Percentiles rank a stretch among this genome's conserved stretches.
Evolutionary conservation across 2,888 invertebrate species (phyloP).

Genomic region (Epinotia bilunana): DNA sequence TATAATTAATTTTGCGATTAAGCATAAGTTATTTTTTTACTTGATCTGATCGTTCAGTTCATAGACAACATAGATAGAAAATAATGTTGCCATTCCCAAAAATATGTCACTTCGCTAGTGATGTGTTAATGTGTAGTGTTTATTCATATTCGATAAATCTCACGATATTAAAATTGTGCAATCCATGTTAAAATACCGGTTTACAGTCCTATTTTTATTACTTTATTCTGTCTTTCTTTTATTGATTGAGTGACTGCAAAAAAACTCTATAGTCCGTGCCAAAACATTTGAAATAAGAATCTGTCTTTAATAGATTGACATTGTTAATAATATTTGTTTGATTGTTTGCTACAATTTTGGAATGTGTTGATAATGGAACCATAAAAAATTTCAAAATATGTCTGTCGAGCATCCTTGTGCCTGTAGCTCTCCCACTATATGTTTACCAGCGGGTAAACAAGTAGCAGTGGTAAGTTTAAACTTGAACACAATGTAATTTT

Average conservation of each 20-base stretch:
- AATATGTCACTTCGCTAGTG: background rate
- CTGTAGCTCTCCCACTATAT: constrained; percentile 61
- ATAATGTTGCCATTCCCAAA: background rate
- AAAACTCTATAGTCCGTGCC: background rate
- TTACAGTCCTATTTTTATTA: background rate
- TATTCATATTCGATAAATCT: no score
- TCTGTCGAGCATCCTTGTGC: constrained; percentile 56
- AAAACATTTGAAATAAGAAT: constrained; percentile 26
- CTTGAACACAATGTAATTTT: background rate
- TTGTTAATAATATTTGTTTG: constrained; percentile 13
- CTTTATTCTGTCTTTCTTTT: background rate
- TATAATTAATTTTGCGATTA: constrained; percentile 10
- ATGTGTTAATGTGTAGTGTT: no score
- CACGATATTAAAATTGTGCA: no score
- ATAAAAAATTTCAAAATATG: constrained; percentile 53
- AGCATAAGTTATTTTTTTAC: constrained; percentile 4
- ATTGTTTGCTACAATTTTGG: constrained; percentile 3
- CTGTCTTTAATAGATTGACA: background rate
- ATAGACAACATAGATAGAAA: constrained; percentile 27
- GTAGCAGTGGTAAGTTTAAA: constrained; percentile 24
- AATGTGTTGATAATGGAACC: constrained; percentile 17
- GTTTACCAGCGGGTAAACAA: constrained; percentile 12
- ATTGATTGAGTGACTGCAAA: background rate
- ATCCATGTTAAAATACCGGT: no score
- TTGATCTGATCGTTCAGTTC: background rate